phyloP scores from a whole-genome alignment of 2,797 vertebrate genomes.

The Triplophysa bombifrons region DNA sequence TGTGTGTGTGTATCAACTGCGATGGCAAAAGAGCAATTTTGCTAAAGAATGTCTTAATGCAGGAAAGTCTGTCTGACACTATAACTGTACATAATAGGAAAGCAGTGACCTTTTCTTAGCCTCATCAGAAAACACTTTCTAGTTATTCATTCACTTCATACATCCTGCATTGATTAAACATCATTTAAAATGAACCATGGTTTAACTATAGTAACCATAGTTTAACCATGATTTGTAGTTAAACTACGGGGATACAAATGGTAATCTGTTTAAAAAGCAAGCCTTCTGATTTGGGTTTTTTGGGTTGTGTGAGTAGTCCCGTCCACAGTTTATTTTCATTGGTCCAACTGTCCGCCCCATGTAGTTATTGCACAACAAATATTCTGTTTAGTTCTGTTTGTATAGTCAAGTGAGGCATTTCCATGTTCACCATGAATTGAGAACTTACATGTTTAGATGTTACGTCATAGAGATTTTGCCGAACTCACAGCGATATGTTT shows the following conservation, averaged over 20 bases:
- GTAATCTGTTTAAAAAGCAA: no score
- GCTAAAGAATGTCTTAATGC: slow-evolving; percentile 42
- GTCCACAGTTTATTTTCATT: not conserved
- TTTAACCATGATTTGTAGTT: no score
- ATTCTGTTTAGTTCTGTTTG: not conserved
- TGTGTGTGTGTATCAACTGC: slow-evolving; percentile 19
- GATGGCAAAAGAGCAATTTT: slow-evolving; percentile 30
- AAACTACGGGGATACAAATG: no score
- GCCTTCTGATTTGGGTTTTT: no score
- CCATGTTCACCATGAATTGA: no score
- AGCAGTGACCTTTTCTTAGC: slow-evolving; percentile 38
- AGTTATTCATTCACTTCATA: slow-evolving; percentile 42
- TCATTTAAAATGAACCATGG: no score
- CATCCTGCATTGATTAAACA: slow-evolving; percentile 36
- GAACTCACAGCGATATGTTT: not conserved
- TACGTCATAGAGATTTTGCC: not conserved
- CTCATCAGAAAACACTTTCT: slow-evolving; percentile 43
- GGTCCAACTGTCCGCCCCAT: not conserved
- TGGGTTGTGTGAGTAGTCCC: no score
- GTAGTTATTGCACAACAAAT: not conserved
- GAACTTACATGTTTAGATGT: not conserved
- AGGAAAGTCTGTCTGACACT: slow-evolving; percentile 42
- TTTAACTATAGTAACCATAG: no score
- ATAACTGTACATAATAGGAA: slow-evolving; percentile 28
- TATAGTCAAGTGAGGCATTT: not conserved